A percentile compares a stretch with the other conserved stretches of the same genome.
These are phyloP conservation scores for Mesoclemmys tuberculata DNA, from an alignment of 2,113 vertebrate species.

Conservation along the genomic window DNA sequence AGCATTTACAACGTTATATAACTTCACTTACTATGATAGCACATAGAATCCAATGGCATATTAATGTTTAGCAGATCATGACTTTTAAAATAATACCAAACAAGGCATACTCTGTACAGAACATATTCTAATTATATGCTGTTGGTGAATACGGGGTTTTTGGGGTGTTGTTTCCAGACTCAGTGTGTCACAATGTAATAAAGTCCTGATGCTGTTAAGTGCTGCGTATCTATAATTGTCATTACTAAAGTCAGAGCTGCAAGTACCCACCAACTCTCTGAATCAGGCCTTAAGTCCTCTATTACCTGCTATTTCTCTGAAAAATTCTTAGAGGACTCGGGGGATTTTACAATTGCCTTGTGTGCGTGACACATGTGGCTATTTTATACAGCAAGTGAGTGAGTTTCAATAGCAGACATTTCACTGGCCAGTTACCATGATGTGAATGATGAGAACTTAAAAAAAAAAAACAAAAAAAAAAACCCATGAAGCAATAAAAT, in stretches of 20 bases:
- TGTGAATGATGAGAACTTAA: not conserved
- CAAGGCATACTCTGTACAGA: too few relatives aligned
- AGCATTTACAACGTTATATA: too few relatives aligned
- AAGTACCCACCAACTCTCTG: not conserved
- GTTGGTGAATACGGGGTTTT: too few relatives aligned
- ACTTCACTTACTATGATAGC: too few relatives aligned
- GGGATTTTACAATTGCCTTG: not conserved
- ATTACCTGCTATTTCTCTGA: not conserved
- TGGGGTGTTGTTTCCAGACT: too few relatives aligned
- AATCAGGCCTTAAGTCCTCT: not conserved
- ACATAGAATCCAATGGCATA: too few relatives aligned
- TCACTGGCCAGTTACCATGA: not conserved
- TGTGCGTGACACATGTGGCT: conserved; percentile 1
- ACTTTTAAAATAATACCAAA: too few relatives aligned
- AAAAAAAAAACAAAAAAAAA: not conserved
- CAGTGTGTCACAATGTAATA: not conserved
- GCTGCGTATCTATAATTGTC: not conserved
- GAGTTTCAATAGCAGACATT: not conserved
- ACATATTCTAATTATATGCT: too few relatives aligned
- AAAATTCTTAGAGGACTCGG: not conserved
- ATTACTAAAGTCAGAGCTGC: not conserved
- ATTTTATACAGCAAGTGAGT: not conserved
- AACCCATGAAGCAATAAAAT: not conserved
- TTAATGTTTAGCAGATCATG: too few relatives aligned
- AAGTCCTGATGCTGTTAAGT: not conserved